Conservation (phyloP, 2,113 vertebrate species). For the Colistium nudipinnis region DNA sequence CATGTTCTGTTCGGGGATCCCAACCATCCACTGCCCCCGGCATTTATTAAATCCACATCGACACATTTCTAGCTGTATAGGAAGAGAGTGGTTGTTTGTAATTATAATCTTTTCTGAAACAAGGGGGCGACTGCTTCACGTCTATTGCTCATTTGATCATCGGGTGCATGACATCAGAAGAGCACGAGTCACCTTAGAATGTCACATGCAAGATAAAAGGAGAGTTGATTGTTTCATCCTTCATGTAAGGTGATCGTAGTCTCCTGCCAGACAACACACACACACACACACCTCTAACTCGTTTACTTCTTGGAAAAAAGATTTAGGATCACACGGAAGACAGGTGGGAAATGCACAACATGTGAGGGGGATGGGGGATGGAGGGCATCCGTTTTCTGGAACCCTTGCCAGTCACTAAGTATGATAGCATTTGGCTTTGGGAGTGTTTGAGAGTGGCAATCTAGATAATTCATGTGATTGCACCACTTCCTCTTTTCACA, state of each 20-base stretch:
- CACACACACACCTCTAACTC: slow-evolving; percentile 35
- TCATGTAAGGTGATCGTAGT: slow-evolving; percentile 53
- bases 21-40: slow-evolving; percentile 25
- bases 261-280: slow-evolving; percentile 34
- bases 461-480: slow-evolving; percentile 63
- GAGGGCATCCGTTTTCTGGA: no score
- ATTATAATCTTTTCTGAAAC: slow-evolving; percentile 26
- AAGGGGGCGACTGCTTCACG: slow-evolving; percentile 38
- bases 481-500: slow-evolving; percentile 55
- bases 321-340: slow-evolving; percentile 34
- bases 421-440: slow-evolving; percentile 49
- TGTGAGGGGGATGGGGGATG: slow-evolving; percentile 14
- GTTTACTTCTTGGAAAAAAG: slow-evolving; percentile 59
- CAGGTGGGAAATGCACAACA: slow-evolving; percentile 13
- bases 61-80: slow-evolving; percentile 34
- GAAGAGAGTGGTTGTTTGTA: slow-evolving; percentile 18
- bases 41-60: slow-evolving; percentile 38
- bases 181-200: slow-evolving; percentile 62
- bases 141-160: slow-evolving; percentile 47
- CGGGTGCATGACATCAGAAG: slow-evolving; percentile 43
- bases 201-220: slow-evolving; percentile 70
- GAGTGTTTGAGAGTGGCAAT: slow-evolving; percentile 30
- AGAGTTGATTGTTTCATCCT: slow-evolving; percentile 65
- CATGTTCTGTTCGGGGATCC: slow-evolving; percentile 46
- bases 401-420: slow-evolving; percentile 29